Conservation (phyloP, 2,113 vertebrate genomes). For the Tiliqua scincoides region DNA sequence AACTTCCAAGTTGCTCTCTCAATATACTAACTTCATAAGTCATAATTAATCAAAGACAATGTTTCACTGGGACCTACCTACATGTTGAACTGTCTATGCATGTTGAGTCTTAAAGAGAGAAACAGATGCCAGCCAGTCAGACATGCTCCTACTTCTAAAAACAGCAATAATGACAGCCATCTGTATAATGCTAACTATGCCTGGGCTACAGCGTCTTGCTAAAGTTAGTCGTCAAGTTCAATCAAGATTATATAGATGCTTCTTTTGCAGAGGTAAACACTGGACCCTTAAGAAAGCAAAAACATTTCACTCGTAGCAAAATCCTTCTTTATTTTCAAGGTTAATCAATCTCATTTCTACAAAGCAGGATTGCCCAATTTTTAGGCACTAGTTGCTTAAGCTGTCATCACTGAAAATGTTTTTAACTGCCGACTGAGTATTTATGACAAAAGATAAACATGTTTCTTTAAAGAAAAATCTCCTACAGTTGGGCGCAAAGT, state of each 20-base stretch:
- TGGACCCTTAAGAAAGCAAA: slow-evolving; percentile 61
- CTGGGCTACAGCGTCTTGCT: slow-evolving; percentile 84
- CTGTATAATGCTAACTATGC: slow-evolving; percentile 91
- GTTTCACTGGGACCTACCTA: slow-evolving; percentile 72
- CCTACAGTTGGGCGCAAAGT: neutral
- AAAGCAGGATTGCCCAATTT: slow-evolving; percentile 18
- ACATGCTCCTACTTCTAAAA: slow-evolving; percentile 88
- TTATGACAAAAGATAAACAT: neutral
- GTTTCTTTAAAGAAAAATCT: slow-evolving; percentile 11
- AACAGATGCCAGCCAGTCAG: slow-evolving; percentile 84
- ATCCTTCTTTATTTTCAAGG: slow-evolving; percentile 43
- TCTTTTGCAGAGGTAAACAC: slow-evolving; percentile 75
- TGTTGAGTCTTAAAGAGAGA: slow-evolving; percentile 79
- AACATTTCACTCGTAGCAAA: slow-evolving; percentile 48
- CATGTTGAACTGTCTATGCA: slow-evolving; percentile 75
- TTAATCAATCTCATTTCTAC: slow-evolving; percentile 19
- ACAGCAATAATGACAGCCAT: slow-evolving; percentile 92
- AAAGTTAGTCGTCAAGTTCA: slow-evolving; percentile 89
- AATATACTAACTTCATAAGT: slow-evolving; percentile 21
- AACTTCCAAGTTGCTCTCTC: slow-evolving; percentile 22
- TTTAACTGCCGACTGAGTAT: slow-evolving; percentile 12
- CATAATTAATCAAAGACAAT: slow-evolving; percentile 60
- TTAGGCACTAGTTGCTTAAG: neutral
- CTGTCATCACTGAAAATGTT: slow-evolving; percentile 6
- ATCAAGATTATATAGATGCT: slow-evolving; percentile 77